Conservation (phyloP, 1,140 invertebrate genomes). For the Marisa cornuarietis region DNA sequence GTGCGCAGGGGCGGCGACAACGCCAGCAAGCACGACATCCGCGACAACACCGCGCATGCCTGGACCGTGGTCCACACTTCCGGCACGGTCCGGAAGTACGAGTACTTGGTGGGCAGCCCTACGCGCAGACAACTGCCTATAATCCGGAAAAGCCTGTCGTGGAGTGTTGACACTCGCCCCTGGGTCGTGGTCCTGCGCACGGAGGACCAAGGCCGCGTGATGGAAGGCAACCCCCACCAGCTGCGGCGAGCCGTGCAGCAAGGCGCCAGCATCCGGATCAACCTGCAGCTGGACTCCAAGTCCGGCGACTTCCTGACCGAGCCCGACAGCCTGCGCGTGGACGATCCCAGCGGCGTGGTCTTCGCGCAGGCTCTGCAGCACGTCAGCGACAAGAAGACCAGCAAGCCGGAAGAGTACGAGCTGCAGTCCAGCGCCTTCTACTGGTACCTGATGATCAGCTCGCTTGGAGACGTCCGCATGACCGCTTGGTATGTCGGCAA, state of each 20-base stretch:
- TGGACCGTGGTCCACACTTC: conserved; percentile 22
- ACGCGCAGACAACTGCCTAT: neutral
- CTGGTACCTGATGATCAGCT: conserved; percentile 30
- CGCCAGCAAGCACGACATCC: conserved; percentile 11
- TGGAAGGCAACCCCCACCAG: conserved; percentile 12
- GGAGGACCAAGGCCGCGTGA: conserved; percentile 20
- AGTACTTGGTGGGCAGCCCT: conserved; percentile 16
- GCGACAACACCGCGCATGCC: conserved; percentile 22
- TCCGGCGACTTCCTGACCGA: conserved; percentile 16
- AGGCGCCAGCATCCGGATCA: conserved; percentile 31
- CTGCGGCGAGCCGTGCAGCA: conserved; percentile 19
- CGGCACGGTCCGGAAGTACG: conserved; percentile 14
- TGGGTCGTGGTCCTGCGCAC: conserved; percentile 27
- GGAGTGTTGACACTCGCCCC: conserved; percentile 32
- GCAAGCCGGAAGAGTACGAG: conserved; percentile 30
- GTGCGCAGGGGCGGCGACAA: conserved; percentile 8
- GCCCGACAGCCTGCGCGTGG: conserved; percentile 28
- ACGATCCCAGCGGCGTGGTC: conserved; percentile 15
- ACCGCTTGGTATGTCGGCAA: conserved; percentile 26
- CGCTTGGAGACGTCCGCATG: conserved; percentile 30
- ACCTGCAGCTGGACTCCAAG: conserved; percentile 18
- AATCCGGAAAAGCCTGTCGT: conserved; percentile 13
- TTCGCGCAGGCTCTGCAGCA: conserved; percentile 35
- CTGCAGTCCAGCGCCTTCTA: conserved; percentile 26
- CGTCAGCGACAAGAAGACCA: conserved; percentile 31